Evolutionary conservation across 1,140 invertebrate species (phyloP).

Genomic region (Meloidogyne hapla): DNA sequence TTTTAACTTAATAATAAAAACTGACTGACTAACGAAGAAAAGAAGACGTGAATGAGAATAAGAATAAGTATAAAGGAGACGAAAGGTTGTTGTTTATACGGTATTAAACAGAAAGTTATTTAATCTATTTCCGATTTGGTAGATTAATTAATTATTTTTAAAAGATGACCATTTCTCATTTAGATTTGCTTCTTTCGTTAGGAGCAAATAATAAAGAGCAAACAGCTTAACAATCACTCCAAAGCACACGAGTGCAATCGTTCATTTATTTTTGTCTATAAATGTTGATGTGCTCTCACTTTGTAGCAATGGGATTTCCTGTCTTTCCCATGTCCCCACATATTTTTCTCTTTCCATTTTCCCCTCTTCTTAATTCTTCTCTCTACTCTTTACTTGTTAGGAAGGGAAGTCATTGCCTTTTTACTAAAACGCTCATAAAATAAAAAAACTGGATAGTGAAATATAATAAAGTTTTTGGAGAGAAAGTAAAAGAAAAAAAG

Average conservation of each 20-base stretch:
- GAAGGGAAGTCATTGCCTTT: background rate
- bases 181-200: too few species aligned
- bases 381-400: background rate
- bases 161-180: too few species aligned
- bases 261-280: background rate
- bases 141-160: too few species aligned
- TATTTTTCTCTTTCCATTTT: background rate
- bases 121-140: too few species aligned
- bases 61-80: too few species aligned
- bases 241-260: background rate
- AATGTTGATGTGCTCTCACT: background rate
- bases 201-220: too few species aligned
- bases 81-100: too few species aligned
- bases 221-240: background rate
- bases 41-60: too few species aligned
- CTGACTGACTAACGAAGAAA: too few species aligned
- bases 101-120: too few species aligned
- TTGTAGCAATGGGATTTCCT: background rate
- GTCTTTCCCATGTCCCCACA: background rate
- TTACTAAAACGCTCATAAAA: background rate
- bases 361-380: too few species aligned
- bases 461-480: conserved; percentile 4
- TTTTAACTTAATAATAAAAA: too few species aligned
- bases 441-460: background rate
- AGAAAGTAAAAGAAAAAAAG: background rate